Evolutionary conservation across 2,888 invertebrate species (phyloP).

Genomic region (Stictocephala bisonia): DNA sequence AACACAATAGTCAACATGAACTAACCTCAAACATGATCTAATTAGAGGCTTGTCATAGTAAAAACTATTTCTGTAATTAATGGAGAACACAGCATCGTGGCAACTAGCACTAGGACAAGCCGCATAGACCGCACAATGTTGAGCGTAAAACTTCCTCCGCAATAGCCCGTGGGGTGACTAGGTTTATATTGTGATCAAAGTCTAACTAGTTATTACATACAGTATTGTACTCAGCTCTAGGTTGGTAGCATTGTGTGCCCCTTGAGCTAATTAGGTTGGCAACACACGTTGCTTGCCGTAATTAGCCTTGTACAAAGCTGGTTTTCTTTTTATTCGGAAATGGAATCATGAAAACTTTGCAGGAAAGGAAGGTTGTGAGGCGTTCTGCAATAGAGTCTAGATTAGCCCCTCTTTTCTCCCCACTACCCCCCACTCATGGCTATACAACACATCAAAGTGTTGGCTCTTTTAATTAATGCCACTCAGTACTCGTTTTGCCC

Average conservation of each 20-base stretch:
- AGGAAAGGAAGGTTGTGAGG: not conserved
- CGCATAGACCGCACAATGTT: too few species aligned
- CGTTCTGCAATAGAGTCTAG: not conserved
- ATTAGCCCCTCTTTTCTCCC: slow-evolving; percentile 14
- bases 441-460: slow-evolving; percentile 30
- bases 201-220: not conserved
- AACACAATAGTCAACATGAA: too few species aligned
- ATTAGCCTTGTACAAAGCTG: slow-evolving; percentile 15
- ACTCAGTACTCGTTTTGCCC: slow-evolving; percentile 16
- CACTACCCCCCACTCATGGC: too few species aligned
- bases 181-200: slow-evolving; percentile 31
- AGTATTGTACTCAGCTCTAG: too few species aligned
- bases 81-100: too few species aligned
- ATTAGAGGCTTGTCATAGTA: too few species aligned
- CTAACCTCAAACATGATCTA: too few species aligned
- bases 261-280: slow-evolving; percentile 31
- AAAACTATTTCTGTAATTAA: too few species aligned
- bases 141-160: too few species aligned
- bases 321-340: slow-evolving; percentile 32
- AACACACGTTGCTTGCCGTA: slow-evolving; percentile 13
- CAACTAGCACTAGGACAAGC: too few species aligned
- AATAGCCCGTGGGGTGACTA: too few species aligned
- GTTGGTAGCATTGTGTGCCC: slow-evolving; percentile 17
- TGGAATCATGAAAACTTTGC: slow-evolving; percentile 4
- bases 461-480: slow-evolving; percentile 37